Base-by-base conservation (phyloP, 2,888 invertebrate genomes). In the Tricholauxania praeusta region DNA sequence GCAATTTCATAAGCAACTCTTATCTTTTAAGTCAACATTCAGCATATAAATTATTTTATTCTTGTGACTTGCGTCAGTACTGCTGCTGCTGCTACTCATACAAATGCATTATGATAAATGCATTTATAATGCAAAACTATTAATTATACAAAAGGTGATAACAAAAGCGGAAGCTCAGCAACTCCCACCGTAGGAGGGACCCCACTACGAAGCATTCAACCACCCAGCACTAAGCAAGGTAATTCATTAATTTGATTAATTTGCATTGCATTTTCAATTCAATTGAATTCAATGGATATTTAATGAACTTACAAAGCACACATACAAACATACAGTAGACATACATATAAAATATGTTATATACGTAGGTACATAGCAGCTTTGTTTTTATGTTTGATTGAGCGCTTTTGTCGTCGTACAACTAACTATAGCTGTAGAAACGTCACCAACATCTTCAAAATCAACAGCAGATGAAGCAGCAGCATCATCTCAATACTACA, bases 51-150 rank as follows among this genome's bases (percentile, higher is more conserved):
- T 70, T 70, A 55, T 53, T 53, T 52, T 49, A 39, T 52, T 49
- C 12, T 1, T 39, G 10, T 39, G 39, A 39, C 7, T 10, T 39
- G 39, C 39, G 28, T 28, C 28, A 28, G 3, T 39, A 10, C 39
- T 39, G 39, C 32, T 39, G 10, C 39, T 39, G 6, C 39, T 39
- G 39, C 39, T 57, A 57, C 49, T 17, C 28, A 70, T 53, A 53
- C 53, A 70, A 70, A 63, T 53, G 63, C 52, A 70, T 32, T 48
- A 17, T 70, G 70, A 70, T 70, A 63, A 70, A 70, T 70, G 70
- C 53, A 63, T 70, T 70, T 63, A 70, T 70, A 63, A 70, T 63
- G 70, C 47, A 63, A 70, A 70, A 47, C 63, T 52, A 70, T 70
- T 70, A 70, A 70, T 70, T 63, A 70, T 69, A n/a, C 5, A n/a